Evolutionary conservation across 2,888 invertebrate genomes (phyloP).

Genomic region (Amorpha juglandis): DNA sequence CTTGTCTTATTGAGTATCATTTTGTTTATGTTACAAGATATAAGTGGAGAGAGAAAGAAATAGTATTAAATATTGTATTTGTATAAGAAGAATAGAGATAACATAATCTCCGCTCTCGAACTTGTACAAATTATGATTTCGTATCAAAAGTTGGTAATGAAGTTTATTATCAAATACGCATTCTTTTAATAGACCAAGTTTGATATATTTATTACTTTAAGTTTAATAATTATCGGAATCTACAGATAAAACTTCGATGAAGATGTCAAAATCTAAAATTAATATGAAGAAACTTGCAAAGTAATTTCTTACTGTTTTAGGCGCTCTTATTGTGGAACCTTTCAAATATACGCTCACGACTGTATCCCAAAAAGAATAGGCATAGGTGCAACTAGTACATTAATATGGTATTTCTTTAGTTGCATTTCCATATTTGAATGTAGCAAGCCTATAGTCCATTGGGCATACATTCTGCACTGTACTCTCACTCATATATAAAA

Average conservation of each 20-base stretch:
- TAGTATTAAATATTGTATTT: too few species aligned
- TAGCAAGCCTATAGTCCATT: too few species aligned
- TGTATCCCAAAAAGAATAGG: too few species aligned
- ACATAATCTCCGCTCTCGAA: too few species aligned
- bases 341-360: not conserved
- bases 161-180: not conserved
- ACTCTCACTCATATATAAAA: too few species aligned
- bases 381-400: too few species aligned
- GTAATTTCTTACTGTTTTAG: not conserved
- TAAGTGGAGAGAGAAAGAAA: too few species aligned
- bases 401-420: not conserved
- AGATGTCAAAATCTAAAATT: not conserved
- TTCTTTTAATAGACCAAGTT: not conserved
- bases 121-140: not conserved
- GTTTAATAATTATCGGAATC: not conserved
- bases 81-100: too few species aligned
- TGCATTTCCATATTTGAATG: too few species aligned
- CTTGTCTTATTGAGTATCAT: too few species aligned
- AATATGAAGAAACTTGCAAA: not conserved
- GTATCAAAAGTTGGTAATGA: not conserved
- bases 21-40: too few species aligned
- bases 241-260: slow-evolving; percentile 4
- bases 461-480: too few species aligned
- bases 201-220: not conserved
- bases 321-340: not conserved